These are phyloP conservation scores for Procavia capensis DNA, from an alignment of 2,113 vertebrate species.

Conservation along the genomic window DNA sequence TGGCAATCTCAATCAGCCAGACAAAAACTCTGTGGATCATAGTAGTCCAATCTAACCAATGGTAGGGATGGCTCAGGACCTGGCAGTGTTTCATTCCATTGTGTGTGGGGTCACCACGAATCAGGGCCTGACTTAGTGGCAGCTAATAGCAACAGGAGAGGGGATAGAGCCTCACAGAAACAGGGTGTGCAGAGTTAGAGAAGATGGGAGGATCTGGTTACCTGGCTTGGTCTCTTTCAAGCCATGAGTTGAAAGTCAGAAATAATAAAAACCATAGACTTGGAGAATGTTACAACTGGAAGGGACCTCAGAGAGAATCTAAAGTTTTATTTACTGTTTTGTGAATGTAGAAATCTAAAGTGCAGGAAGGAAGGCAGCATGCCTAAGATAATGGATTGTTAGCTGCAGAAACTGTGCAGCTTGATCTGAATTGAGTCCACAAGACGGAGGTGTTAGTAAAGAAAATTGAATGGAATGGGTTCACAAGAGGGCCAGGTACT, in stretches of 20 bases:
- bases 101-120: background rate
- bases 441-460: background rate
- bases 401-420: background rate
- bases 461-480: background rate
- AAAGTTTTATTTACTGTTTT: background rate
- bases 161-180: too few relatives aligned
- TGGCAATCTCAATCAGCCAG: background rate
- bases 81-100: background rate
- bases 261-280: background rate
- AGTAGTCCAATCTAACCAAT: background rate
- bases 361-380: background rate
- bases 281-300: background rate
- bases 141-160: background rate
- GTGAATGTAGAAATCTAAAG: background rate
- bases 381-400: background rate
- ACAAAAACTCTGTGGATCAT: background rate
- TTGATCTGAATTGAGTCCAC: background rate
- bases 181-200: rapidly evolving
- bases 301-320: background rate
- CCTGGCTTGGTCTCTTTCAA: background rate
- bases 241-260: background rate
- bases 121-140: background rate
- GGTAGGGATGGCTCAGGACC: background rate
- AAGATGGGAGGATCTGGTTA: too few relatives aligned
- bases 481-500: background rate